phyloP scores from a whole-genome alignment of 30 jellyfish, hydroid and myxozoan species.

The Cassiopea xamachana region DNA sequence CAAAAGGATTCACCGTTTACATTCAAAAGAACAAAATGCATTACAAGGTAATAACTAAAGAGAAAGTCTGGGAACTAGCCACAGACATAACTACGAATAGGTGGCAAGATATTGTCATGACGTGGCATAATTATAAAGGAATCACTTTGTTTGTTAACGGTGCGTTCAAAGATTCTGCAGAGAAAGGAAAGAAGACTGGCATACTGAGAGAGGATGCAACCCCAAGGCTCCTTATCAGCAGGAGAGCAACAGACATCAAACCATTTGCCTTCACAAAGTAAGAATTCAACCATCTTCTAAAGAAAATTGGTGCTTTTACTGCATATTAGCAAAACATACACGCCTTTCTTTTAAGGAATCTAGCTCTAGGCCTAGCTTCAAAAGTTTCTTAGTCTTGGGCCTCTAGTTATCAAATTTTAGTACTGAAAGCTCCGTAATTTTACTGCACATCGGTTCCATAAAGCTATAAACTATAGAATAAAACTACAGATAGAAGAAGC shows the following conservation, averaged over 20 bases:
- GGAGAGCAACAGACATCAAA: slow-evolving; percentile 81
- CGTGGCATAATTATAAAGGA: slow-evolving; percentile 94
- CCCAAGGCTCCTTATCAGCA: slow-evolving; percentile 83
- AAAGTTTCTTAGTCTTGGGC: too few species aligned
- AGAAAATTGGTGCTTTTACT: not conserved
- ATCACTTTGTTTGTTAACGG: slow-evolving; percentile 89
- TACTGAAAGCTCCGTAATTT: too few species aligned
- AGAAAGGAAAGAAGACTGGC: slow-evolving; percentile 72
- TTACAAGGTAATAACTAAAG: slow-evolving; percentile 82
- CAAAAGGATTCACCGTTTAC: slow-evolving; percentile 89
- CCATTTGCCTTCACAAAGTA: slow-evolving; percentile 90
- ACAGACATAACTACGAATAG: slow-evolving; percentile 84
- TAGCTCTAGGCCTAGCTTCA: too few species aligned
- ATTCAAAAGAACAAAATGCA: slow-evolving; percentile 84
- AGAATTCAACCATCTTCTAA: not conserved
- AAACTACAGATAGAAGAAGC: too few species aligned
- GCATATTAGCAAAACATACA: not conserved
- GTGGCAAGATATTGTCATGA: slow-evolving; percentile 98
- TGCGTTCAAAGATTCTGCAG: slow-evolving; percentile 92
- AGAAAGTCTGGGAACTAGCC: slow-evolving; percentile 86
- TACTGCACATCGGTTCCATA: too few species aligned
- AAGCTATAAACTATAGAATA: too few species aligned
- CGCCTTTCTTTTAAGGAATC: too few species aligned
- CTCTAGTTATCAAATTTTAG: too few species aligned
- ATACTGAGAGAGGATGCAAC: slow-evolving; percentile 66